Evolutionary conservation across 2,113 vertebrate species (phyloP).

Genomic region (Poeciliopsis retropinna): DNA sequence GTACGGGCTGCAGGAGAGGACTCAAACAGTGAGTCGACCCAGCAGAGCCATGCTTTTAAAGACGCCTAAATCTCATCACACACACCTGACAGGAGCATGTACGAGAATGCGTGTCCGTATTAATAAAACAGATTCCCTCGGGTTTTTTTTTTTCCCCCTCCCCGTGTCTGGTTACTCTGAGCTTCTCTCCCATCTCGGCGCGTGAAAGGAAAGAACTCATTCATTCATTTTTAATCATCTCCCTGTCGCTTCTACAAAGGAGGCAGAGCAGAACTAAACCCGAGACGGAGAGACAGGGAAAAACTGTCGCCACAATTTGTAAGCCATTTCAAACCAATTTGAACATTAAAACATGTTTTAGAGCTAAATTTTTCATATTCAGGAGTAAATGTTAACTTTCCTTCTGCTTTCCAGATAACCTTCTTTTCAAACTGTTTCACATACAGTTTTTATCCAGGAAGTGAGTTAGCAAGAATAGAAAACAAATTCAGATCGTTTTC

Average conservation of each 20-base stretch:
- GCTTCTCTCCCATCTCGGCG: conserved; percentile 45
- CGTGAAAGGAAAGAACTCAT: conserved; percentile 78
- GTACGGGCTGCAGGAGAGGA: conserved; percentile 59
- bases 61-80: conserved; percentile 34
- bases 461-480: not conserved
- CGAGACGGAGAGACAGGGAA: conserved; percentile 3
- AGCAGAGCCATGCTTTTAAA: conserved; percentile 21
- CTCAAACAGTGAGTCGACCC: conserved; percentile 29
- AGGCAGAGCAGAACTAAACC: conserved; percentile 11
- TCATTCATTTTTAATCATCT: conserved; percentile 82
- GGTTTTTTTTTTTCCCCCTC: conserved; percentile 17
- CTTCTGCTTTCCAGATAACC: not conserved
- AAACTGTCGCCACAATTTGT: conserved; percentile 6
- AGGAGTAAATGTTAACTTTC: not conserved
- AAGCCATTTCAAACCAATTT: not conserved
- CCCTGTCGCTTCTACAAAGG: conserved; percentile 37
- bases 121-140: conserved; percentile 78
- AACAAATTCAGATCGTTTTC: not conserved
- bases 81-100: conserved; percentile 53
- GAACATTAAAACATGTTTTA: not conserved
- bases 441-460: no score
- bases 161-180: conserved; percentile 72
- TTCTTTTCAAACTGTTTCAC: not conserved
- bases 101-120: conserved; percentile 42
- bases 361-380: not conserved